Evolutionary conservation across 2,113 vertebrate genomes (phyloP), one percentile per base, ranked within the genome.

Genomic region (Sinocyclocheilus grahami): DNA sequence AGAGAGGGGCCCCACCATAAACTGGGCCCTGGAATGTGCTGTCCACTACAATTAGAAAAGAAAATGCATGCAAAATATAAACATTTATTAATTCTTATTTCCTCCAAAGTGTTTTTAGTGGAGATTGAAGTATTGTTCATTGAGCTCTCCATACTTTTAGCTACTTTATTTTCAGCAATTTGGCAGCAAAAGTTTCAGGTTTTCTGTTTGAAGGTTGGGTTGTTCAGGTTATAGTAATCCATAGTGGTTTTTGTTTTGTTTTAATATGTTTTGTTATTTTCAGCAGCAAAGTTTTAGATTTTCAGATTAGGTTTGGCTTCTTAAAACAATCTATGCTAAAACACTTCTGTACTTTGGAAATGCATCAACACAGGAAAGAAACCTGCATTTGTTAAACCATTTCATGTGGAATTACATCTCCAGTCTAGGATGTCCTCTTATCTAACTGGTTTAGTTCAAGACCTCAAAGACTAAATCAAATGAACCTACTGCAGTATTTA

Each of bases 101-200:
- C n/a, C n/a, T n/a, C n/a, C n/a, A n/a, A n/a, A n/a, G n/a, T n/a
- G n/a, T n/a, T n/a, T n/a, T n/a, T n/a, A n/a, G n/a, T n/a, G n/a
- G n/a, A n/a, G n/a, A n/a, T n/a, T n/a, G n/a, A n/a, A n/a, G n/a
- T n/a, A n/a, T n/a, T n/a, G n/a, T n/a, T n/a, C n/a, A n/a, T n/a
- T n/a, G n/a, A n/a, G n/a, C n/a, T n/a, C n/a, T n/a, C n/a, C n/a
- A n/a, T n/a, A n/a, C n/a, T n/a, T n/a, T n/a, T n/a, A n/a, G n/a
- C n/a, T n/a, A n/a, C n/a, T n/a, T n/a, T n/a, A n/a, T n/a, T n/a
- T n/a, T n/a, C n/a, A n/a, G n/a, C n/a, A n/a, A n/a, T n/a, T n/a
- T n/a, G n/a, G n/a, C n/a, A n/a, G n/a, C n/a, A n/a, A n/a, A n/a
- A 8, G 5, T 33, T 33, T 16, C 0, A 0, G 13, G 65, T 30